Base-by-base conservation (phyloP, 2,888 invertebrate species). In the Geotrupes spiniger region DNA sequence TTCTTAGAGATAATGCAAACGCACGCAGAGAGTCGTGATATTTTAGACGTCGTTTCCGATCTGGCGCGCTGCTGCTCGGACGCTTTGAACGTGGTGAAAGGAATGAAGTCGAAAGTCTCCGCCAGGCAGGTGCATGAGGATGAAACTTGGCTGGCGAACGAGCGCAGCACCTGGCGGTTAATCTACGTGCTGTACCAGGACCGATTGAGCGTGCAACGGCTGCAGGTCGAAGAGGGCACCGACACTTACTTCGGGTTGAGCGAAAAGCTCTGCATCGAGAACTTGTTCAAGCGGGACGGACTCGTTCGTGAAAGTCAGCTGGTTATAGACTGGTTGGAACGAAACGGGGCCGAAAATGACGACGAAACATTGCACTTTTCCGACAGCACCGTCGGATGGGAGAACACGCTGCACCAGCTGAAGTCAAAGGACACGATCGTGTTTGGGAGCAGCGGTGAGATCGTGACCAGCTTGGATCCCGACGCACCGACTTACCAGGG, bases 281-380 rank as follows among this genome's bases (percentile, higher is more conserved):
- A 74, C 55, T 70, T 85, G 21, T 83, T 79, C 61, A 79, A 79
- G 63, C 74, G 73, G 49, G 80, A 84, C 56, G 63, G 71, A 47
- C 68, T 70, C 61, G 78, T 66, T 54, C 73, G 89, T 25, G 82
- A 89, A 65, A 82, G 86, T 63, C 91, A 96, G 70, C 69, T 94
- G 38, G 83, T 96, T 29, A 86, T 95, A 15, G 95, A 95, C 71
- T 96, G 96, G 96, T 70, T 96, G 42, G 96, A 96, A 72, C 81
- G 84, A 28, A 89, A 87, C 68, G 87, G 91, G 11, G 72, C 78
- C 4, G 84, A 84, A 45, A 61, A 59, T 46, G 68, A 70, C 43
- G 65, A 67, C 41, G 66, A 80, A 49, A 76, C 84, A 8, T 79
- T 85, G 46, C 85, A 89, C 63, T 92, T 88, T 66, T 86, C 89